These are phyloP conservation scores for Habrosyne pyritoides DNA, from an alignment of 2,888 invertebrate genomes.

Conservation along the genomic window DNA sequence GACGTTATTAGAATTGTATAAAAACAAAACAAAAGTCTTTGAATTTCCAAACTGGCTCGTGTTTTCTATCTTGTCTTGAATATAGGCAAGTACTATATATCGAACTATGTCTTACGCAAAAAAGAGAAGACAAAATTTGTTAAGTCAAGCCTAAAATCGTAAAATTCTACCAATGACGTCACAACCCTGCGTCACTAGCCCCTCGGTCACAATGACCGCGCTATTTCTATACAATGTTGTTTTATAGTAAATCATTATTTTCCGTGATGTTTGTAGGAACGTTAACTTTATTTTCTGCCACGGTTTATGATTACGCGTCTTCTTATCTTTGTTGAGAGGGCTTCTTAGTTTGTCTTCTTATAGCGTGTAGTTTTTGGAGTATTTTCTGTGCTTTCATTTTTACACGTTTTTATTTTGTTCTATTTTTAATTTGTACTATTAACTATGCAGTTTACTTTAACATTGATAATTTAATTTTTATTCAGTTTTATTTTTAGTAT, in stretches of 20 bases:
- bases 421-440: no score
- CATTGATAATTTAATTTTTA: no score
- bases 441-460: no score
- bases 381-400: no score
- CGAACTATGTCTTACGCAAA: no score
- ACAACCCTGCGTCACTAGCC: background rate
- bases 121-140: background rate
- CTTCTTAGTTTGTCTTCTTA: conserved; percentile 3
- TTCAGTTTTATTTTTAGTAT: no score
- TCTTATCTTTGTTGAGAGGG: conserved; percentile 8
- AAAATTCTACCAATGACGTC: background rate
- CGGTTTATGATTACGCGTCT: conserved; percentile 16
- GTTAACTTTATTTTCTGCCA: conserved; percentile 20
- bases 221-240: conserved; percentile 17
- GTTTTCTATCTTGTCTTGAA: no score
- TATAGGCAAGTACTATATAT: no score
- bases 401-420: no score
- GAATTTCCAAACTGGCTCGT: no score
- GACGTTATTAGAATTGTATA: no score
- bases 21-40: no score
- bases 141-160: background rate
- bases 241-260: conserved; percentile 28
- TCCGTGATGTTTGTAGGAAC: conserved; percentile 14
- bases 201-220: conserved; percentile 12
- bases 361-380: background rate